phyloP scores from a whole-genome alignment of 23 tunicate species.

The Diplosoma virens region DNA sequence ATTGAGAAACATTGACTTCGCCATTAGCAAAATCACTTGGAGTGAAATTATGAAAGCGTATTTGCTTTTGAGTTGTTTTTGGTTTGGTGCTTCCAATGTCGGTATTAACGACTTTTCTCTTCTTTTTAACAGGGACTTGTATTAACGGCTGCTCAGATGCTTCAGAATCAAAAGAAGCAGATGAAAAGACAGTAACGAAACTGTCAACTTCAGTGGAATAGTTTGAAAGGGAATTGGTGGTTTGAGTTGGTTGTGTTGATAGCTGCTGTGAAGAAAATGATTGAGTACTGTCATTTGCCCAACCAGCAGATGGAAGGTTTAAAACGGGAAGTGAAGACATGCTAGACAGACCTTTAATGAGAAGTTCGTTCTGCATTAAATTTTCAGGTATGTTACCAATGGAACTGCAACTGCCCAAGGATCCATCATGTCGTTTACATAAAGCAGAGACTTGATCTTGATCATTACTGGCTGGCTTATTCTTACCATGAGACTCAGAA shows the following conservation, averaged over 20 bases:
- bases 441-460: background rate
- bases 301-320: slow-evolving; percentile 44
- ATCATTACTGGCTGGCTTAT: background rate
- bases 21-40: slow-evolving; percentile 55
- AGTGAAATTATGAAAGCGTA: slow-evolving; percentile 55
- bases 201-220: background rate
- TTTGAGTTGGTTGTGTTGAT: slow-evolving; percentile 22
- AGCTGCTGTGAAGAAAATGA: slow-evolving; percentile 1
- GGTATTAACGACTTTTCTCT: slow-evolving; percentile 22
- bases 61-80: slow-evolving; percentile 1
- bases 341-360: background rate
- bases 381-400: slow-evolving; percentile 3
- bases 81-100: background rate
- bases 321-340: slow-evolving; percentile 49
- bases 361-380: background rate
- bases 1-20: slow-evolving; percentile 54
- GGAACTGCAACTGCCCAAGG: background rate
- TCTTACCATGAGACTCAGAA: background rate
- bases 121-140: slow-evolving; percentile 46
- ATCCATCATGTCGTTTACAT: background rate
- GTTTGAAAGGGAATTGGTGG: background rate
- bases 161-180: background rate
- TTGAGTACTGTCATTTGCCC: slow-evolving; percentile 63
- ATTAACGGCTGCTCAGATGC: slow-evolving; percentile 14
- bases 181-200: background rate